Base-by-base conservation (phyloP, 2,113 vertebrate species). In the Gavia stellata region DNA sequence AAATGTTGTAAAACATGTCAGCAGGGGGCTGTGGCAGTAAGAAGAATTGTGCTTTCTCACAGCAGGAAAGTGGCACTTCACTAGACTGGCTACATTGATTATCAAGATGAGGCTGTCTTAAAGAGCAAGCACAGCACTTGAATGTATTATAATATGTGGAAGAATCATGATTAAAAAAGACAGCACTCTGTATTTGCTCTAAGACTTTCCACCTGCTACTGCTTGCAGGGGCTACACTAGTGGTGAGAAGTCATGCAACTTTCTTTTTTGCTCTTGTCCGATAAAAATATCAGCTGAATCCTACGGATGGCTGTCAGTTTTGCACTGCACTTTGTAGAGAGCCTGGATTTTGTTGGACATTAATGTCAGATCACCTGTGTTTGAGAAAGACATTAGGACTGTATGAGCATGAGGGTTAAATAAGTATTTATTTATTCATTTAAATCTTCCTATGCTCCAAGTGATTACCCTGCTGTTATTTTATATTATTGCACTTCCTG, bases 1-100 rank as follows among this genome's bases (percentile, higher is more conserved):
- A 87, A 96, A 92, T 97, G 92, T 96, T 88, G 87, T 96, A 92
- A 92, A 97, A 95, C 79, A 96, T 82, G 90, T 96, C 94, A 94
- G 88, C 88, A 94, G 93, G 94, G 91, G 80, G 86, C 91, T 96
- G 70, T 90, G 77, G 75, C 53, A 91, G 86, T 83, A 88, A 93
- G 88, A 89, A 86, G 83, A 71, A 61, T 73, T 67, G 86, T 88
- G 53, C 73, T 45, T 93, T 71, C 71, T 89, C 96, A 91, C 92
- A 81, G 92, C 80, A 66, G 95, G 96, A 33, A 89, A 81, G 94
- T 80, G 71, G 73, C 55, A 47, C 78, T 88, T 94, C 62, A 73
- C 75, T 95, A 81, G 90, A 61, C 73, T 58, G 82, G 58, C 82
- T 91, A 86, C 81, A 67, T 40, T 81, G 83, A 72, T 96, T 77